phyloP scores from a whole-genome alignment of 2,888 invertebrate species.

The Hyles lineata region DNA sequence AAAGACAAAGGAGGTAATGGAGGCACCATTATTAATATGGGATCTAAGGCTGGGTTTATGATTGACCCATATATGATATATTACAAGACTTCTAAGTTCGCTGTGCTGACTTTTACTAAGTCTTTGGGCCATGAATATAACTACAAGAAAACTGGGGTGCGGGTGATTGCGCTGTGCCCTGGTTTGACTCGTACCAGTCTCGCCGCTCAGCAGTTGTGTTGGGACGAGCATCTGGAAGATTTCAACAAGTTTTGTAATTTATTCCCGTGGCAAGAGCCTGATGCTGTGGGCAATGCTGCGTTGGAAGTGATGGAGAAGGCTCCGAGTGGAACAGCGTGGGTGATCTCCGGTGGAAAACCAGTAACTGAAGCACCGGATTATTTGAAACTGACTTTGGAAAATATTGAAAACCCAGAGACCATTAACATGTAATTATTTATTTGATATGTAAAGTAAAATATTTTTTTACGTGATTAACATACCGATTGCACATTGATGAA shows the following conservation, averaged over 20 bases:
- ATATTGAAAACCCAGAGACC: constrained; percentile 3
- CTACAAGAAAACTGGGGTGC: constrained; percentile 23
- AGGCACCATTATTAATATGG: constrained; percentile 20
- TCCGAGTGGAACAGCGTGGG: constrained; percentile 69
- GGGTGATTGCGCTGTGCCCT: constrained; percentile 24
- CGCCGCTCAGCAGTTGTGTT: not conserved
- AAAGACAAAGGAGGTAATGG: constrained; percentile 25
- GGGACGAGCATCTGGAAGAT: constrained; percentile 22
- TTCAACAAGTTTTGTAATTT: not conserved
- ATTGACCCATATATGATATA: not conserved
- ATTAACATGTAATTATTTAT: not conserved
- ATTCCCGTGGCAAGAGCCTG: constrained; percentile 39
- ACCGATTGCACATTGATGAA: too few species aligned
- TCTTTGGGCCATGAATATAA: constrained; percentile 35
- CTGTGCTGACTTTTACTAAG: constrained; percentile 27
- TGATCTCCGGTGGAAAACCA: constrained; percentile 42
- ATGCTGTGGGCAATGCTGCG: constrained; percentile 47
- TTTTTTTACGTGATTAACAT: not conserved
- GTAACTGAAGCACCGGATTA: not conserved
- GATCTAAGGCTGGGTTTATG: not conserved
- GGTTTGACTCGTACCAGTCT: constrained; percentile 30
- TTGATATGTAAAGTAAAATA: not conserved
- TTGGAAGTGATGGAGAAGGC: constrained; percentile 56
- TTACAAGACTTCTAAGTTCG: constrained; percentile 24
- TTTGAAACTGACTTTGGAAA: not conserved